Evolutionary conservation across 2,888 invertebrate species (phyloP), one percentile per base, ranked within the genome.

Genomic region (Pandemis corylana): DNA sequence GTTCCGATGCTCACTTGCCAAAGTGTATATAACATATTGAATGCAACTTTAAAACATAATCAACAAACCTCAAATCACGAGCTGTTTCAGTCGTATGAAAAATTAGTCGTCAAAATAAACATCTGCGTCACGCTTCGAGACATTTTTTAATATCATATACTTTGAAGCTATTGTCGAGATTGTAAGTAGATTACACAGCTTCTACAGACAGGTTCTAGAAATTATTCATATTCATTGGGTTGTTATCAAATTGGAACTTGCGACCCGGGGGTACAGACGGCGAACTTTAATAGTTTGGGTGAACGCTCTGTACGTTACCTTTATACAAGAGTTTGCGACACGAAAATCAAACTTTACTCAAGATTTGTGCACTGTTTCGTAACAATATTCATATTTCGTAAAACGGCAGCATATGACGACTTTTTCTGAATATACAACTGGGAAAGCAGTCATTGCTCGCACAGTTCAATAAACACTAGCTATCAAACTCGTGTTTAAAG

Each of bases 201-300:
- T 66, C 41, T 49, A 41, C 41, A 49, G 67, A 68, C 59, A 68
- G 59, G 42, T 68, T 28, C 44, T 56, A n/a, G n/a, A 46, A 56
- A 20, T 66, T 62, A 72, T 64, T 76, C 59, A 65, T 70, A 74
- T 62, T 69, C 65, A 74, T 74, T 74, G 36, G 42, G 51, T 67
- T 69, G 51, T 67, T 69, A 70, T 74, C 61, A 70, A 74, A 73
- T 69, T 61, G 65, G 65, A 65, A 28, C 65, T 65, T 49, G 49
- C 49, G 12, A 65, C 72, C 62, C 42, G 44, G 6, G 72, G 70
- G 61, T 36, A 61, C 65, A 70, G 69, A 70, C 74, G 20, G 65
- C 28, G 66, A 74, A 70, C 74, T 74, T 70, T 66, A 74, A 70
- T 74, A 51, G 67, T 56, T 49, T 69, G 36, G 70, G 44, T 65